Base-by-base conservation (phyloP, 1,140 invertebrate genomes). In the Lamellibrachia luymesi region DNA sequence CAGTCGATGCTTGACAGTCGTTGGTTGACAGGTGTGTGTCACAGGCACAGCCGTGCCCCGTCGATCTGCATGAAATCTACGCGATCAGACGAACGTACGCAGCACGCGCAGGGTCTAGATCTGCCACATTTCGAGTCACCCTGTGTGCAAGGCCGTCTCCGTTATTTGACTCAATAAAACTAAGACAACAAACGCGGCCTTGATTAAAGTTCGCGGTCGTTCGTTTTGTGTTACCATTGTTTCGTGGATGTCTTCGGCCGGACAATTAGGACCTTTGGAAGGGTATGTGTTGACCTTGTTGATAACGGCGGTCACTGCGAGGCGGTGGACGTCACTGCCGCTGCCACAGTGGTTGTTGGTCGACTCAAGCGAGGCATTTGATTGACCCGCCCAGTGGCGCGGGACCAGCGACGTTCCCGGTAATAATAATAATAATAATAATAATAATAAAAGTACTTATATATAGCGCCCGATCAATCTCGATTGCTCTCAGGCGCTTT, bases 201-300 rank as follows among this genome's bases (percentile, higher is more conserved):
- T 80, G 64, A 80, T 80, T 80, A 80, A 80, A 80, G 64, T 80
- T 80, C 64, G 13, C 64, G 64, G 17, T 22, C 64, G 64, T 10
- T 80, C 64, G 64, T 80, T 80, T 56, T 80, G 25, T 80, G 64
- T 80, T 80, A 80, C 64, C 64, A 80, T 80, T 80, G 64, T 80
- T 22, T 4, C 64, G 13, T 80, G 64, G 38, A 38, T 38, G 38
- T 38, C 38, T 38, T 80, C 64, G 13, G 64, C 64, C 64, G 64
- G 64, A 80, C 64, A 80, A 4, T 80, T 80, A 80, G 64, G 64
- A 80, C 64, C 64, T 80, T 80, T 80, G 64, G 64, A 80, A 80
- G 64, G 64, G 2, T 10, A 80, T 80, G 64, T 22, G 64, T 22
- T 80, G 64, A 56, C 52, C 52, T 6, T 0, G 52, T 7, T 80